Percentiles rank a stretch among this genome's conserved stretches.
Evolutionary conservation across 1,140 invertebrate species (phyloP).

Genomic region (Bombyx mandarina): DNA sequence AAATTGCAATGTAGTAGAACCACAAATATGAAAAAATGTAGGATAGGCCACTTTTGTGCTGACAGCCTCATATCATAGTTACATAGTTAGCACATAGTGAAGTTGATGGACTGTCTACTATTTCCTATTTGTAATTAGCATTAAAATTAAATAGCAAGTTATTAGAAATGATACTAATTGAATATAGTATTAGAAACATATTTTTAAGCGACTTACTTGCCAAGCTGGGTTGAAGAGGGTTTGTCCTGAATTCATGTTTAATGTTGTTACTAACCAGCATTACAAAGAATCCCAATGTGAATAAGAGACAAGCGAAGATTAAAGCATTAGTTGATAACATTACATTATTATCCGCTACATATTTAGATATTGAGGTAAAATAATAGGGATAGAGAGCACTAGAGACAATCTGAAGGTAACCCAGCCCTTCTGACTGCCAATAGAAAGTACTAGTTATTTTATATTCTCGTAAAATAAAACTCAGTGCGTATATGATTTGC

Average conservation of each 20-base stretch:
- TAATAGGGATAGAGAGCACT: conserved; percentile 55
- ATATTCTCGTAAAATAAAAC: conserved; percentile 48
- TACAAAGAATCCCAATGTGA: conserved; percentile 44
- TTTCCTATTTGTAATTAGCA: too few relatives aligned
- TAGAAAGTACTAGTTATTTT: conserved; percentile 54
- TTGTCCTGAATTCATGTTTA: conserved; percentile 60
- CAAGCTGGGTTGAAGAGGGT: conserved; percentile 46
- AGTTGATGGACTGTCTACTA: too few relatives aligned
- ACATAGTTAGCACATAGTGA: too few relatives aligned
- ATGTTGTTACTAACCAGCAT: conserved; percentile 59
- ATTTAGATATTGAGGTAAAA: conserved; percentile 56
- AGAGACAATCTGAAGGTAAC: conserved; percentile 49
- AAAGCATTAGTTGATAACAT: conserved; percentile 37
- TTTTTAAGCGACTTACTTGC: conserved; percentile 38
- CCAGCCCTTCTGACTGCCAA: conserved; percentile 62
- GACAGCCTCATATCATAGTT: too few relatives aligned
- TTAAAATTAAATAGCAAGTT: background rate
- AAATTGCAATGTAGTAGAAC: too few relatives aligned
- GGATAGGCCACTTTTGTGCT: too few relatives aligned
- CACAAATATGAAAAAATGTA: too few relatives aligned
- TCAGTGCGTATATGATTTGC: conserved; percentile 49
- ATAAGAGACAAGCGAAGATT: conserved; percentile 37
- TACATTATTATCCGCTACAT: conserved; percentile 40
- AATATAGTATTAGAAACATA: background rate
- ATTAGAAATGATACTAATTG: background rate